These are phyloP conservation scores for Chondrosia reniformis DNA, from an alignment of 37 sponge, comb jelly and placozoan species.

Conservation along the genomic window DNA sequence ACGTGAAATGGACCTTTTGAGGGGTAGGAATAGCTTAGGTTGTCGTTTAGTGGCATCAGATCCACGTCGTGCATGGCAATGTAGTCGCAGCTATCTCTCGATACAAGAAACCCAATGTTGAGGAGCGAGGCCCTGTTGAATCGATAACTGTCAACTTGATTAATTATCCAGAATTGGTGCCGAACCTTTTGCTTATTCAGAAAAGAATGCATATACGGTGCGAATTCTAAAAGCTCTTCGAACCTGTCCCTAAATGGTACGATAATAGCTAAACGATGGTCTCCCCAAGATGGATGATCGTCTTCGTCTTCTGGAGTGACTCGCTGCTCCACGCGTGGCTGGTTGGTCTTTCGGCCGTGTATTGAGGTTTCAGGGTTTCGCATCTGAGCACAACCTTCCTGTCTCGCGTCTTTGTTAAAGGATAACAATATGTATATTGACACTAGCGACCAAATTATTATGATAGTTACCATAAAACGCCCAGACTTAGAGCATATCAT, in stretches of 20 bases:
- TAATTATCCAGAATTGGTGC: constrained; percentile 86
- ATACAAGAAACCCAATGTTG: constrained; percentile 76
- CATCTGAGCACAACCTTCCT: no score
- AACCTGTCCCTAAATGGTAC: constrained; percentile 80
- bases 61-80: constrained; percentile 92
- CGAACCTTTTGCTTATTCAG: constrained; percentile 63
- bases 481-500: no score
- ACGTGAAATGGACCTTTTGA: constrained; percentile 76
- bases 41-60: constrained; percentile 79
- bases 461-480: no score
- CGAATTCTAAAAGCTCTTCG: constrained; percentile 87
- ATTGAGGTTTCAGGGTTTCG: no score
- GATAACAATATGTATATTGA: no score
- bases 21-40: constrained; percentile 76
- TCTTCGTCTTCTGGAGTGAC: neutral
- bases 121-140: constrained; percentile 86
- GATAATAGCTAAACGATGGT: constrained; percentile 77
- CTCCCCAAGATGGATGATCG: constrained; percentile 21
- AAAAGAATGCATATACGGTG: constrained; percentile 80
- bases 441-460: no score
- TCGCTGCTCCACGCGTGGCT: no score
- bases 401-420: no score
- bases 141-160: constrained; percentile 84
- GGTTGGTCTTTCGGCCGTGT: no score
- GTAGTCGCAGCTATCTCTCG: constrained; percentile 70